Evolutionary conservation across 2,888 invertebrate species (phyloP).

Genomic region (Eilema sororculum): DNA sequence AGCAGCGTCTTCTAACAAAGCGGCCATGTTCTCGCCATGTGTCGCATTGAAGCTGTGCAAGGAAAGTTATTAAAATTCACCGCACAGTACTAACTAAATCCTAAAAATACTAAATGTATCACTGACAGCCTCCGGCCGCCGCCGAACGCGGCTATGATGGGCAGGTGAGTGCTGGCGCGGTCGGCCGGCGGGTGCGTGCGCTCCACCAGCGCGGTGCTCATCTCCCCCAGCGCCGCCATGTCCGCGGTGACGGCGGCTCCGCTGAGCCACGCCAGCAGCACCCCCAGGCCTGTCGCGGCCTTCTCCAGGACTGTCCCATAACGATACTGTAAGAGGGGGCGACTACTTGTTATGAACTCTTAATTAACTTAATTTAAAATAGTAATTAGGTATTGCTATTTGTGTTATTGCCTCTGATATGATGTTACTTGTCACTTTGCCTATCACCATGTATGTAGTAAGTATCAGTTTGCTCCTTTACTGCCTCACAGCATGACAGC

Average conservation of each 20-base stretch:
- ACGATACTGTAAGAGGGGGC: neutral
- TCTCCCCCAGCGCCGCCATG: neutral
- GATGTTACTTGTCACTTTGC: too few species aligned
- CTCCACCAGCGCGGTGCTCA: neutral
- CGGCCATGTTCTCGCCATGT: constrained; percentile 81
- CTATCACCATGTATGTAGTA: too few species aligned
- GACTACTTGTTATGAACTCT: too few species aligned
- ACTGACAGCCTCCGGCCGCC: constrained; percentile 6
- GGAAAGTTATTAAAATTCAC: too few species aligned
- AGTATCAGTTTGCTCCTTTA: too few species aligned
- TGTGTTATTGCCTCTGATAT: too few species aligned
- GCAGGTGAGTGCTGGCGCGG: neutral
- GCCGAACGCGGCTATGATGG: neutral
- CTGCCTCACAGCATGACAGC: too few species aligned
- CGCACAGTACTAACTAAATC: too few species aligned
- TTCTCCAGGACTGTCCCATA: neutral
- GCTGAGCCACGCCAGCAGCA: neutral
- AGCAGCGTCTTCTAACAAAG: constrained; percentile 84
- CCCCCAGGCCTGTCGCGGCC: neutral
- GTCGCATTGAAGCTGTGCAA: constrained; percentile 67
- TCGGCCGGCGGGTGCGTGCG: neutral
- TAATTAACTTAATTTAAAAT: too few species aligned
- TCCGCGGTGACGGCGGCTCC: neutral
- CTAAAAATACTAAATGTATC: too few species aligned
- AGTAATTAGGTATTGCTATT: too few species aligned